These are phyloP conservation scores for Bombus waltoni DNA, from an alignment of 1,140 invertebrate genomes.

Conservation along the genomic window DNA sequence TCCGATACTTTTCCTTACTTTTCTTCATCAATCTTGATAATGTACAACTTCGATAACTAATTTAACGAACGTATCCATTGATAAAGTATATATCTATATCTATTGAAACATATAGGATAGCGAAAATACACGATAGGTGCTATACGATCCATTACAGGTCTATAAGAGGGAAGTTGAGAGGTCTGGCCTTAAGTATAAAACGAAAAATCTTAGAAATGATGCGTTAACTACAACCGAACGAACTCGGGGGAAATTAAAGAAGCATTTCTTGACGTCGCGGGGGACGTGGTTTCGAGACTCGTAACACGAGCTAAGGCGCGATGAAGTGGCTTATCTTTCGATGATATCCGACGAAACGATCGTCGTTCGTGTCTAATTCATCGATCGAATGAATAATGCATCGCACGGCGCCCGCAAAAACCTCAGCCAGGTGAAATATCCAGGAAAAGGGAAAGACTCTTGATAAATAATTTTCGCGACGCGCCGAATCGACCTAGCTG, in stretches of 20 bases:
- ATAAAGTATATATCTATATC: too few species aligned
- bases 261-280: background rate
- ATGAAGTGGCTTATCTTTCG: background rate
- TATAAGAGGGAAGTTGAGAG: too few species aligned
- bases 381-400: conserved; percentile 23
- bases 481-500: background rate
- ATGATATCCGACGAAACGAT: background rate
- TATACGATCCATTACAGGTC: too few species aligned
- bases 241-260: background rate
- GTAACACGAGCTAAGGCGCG: background rate
- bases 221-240: background rate
- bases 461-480: conserved; percentile 37
- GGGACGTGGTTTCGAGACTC: background rate
- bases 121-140: too few species aligned
- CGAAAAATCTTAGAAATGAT: too few species aligned
- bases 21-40: too few species aligned
- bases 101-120: too few species aligned
- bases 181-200: too few species aligned
- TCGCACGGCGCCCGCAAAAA: background rate
- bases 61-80: too few species aligned
- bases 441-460: conserved; percentile 1
- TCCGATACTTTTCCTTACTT: too few species aligned
- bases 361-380: conserved; percentile 14
- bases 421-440: background rate
- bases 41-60: too few species aligned